phyloP scores from a whole-genome alignment of 2,888 invertebrate genomes.

The Heliconius cydno region DNA sequence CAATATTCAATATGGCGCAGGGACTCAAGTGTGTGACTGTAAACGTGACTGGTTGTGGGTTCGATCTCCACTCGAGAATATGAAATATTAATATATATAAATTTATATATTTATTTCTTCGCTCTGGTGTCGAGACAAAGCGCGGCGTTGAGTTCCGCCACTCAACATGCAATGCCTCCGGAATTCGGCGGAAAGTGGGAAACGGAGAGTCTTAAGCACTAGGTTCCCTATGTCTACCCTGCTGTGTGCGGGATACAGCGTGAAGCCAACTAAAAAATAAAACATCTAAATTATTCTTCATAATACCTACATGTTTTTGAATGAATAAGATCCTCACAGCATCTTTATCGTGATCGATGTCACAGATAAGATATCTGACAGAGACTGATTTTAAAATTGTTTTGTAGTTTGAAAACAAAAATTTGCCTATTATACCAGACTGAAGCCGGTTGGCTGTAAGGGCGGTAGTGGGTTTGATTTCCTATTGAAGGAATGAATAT shows the following conservation, averaged over 20 bases:
- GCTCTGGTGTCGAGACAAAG: no score
- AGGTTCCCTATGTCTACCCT: neutral
- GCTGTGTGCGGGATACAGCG: neutral
- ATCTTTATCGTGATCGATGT: slow-evolving; percentile 17
- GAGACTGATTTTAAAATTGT: slow-evolving; percentile 3
- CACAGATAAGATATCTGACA: slow-evolving; percentile 10
- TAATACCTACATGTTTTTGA: neutral
- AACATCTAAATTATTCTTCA: neutral
- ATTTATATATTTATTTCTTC: no score
- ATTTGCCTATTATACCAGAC: neutral
- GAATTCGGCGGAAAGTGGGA: neutral
- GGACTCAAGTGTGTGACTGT: no score
- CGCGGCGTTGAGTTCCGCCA: neutral
- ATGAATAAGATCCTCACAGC: neutral
- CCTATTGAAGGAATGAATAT: neutral
- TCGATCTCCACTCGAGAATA: no score
- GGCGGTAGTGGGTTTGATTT: neutral
- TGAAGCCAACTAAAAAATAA: neutral
- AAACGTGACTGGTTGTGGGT: no score
- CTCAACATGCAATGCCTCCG: neutral
- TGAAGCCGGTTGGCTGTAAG: neutral
- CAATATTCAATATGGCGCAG: no score
- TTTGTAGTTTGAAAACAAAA: neutral
- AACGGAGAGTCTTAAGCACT: neutral
- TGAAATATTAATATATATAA: no score